Conservation (phyloP, 2,888 invertebrate species). For the Cylloceria caligata region DNA sequence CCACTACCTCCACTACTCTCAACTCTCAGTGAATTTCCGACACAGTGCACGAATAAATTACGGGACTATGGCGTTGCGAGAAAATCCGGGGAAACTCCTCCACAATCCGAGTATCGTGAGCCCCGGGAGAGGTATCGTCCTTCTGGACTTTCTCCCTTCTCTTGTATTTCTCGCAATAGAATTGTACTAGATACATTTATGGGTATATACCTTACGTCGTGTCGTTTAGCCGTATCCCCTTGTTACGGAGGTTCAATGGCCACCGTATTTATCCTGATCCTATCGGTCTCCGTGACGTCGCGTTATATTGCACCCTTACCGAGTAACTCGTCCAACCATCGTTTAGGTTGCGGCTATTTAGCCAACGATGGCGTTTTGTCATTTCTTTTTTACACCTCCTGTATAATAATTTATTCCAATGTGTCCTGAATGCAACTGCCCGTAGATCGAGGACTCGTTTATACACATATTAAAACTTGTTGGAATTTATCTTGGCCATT, state of each 20-base stretch:
- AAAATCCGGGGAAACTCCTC: conserved; percentile 36
- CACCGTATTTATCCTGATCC: conserved; percentile 34
- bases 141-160: conserved; percentile 41
- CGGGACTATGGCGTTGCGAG: conserved; percentile 5
- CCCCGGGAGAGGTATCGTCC: conserved; percentile 45
- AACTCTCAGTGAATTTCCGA: conserved; percentile 34
- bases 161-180: conserved; percentile 29
- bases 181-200: conserved; percentile 15
- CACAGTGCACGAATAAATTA: conserved; percentile 46
- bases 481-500: conserved; percentile 15
- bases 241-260: conserved; percentile 36
- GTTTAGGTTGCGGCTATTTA: background rate
- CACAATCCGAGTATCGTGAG: conserved; percentile 34
- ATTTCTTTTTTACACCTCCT: too few relatives aligned
- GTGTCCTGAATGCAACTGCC: conserved; percentile 16
- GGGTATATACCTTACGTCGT: conserved; percentile 22
- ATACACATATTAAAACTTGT: background rate
- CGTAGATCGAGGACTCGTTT: background rate
- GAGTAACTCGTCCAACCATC: background rate
- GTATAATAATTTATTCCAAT: conserved; percentile 10
- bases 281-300: conserved; percentile 1
- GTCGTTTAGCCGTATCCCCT: conserved; percentile 32
- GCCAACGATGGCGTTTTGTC: too few relatives aligned
- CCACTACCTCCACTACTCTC: conserved; percentile 14
- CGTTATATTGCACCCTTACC: background rate